Evolutionary conservation across 2,797 vertebrate species (phyloP), one percentile per base, ranked within the genome.

Genomic region (Diplodus puntazzo): DNA sequence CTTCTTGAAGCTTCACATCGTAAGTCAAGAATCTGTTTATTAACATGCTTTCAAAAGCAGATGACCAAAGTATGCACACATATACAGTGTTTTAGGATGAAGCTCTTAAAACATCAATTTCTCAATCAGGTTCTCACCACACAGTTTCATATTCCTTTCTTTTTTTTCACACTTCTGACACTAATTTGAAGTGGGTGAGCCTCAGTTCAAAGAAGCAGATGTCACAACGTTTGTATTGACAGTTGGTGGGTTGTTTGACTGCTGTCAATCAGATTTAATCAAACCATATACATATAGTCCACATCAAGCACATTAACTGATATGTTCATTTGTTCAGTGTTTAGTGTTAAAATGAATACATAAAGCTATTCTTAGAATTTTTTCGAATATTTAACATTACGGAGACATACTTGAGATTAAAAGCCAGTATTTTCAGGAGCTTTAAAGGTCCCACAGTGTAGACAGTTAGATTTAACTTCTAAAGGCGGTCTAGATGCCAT

Each of bases 1-100:
- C 94, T 99, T 98, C 94, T 92, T 99, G 93, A 98, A 99, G 91
- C 97, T 99, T 21, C 98, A 99, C 79, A 99, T 99, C 59, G 98
- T 99, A 96, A 99, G 98, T 99, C 89, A 39, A 64, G 5, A 43
- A 46, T 12, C 23, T 69, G 3, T 69, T 80, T 11, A 20, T 66
- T 9, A 3, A 46, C 18, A 21, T 45, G 21, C 7, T 66, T 75
- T 59, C 12, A 71, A 69, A 3, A 61, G 27, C 12, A 49, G 14
- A 9, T 3, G 46, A 61, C 16, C 6, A 30, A 21, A 61, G 13
- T 30, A 59, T 50, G 34, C 10, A 52, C 52, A 30, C 21, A 16
- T 6, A n/a, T 14, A 14, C 46, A 20, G 39, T 7, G 1, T 1
- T 45, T 69, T 30, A 34, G 25, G 45, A 73, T 39, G 45, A 45